Conservation (phyloP, 2,113 vertebrate genomes). For the Sander lucioperca region DNA sequence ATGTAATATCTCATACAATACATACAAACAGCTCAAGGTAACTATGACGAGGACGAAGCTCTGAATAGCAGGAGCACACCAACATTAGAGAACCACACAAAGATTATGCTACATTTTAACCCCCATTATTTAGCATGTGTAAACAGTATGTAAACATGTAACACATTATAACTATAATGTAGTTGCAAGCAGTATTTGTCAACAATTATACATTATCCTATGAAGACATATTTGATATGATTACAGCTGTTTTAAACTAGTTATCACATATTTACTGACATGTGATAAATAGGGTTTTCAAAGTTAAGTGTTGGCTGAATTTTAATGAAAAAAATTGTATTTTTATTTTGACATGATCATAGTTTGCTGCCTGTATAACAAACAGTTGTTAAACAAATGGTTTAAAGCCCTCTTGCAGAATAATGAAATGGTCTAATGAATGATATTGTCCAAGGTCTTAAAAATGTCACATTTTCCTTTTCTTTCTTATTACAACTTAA, state of each 20-base stretch:
- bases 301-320: background rate
- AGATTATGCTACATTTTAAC: background rate
- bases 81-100: background rate
- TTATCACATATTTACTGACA: background rate
- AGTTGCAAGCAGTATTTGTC: background rate
- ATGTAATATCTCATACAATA: conserved; percentile 67
- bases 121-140: background rate
- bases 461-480: conserved; percentile 5
- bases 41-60: conserved; percentile 10
- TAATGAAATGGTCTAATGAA: background rate
- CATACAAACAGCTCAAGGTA: conserved; percentile 53
- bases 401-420: background rate
- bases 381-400: background rate
- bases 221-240: background rate
- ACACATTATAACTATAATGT: background rate
- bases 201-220: no score
- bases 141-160: background rate
- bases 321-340: background rate
- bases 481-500: background rate
- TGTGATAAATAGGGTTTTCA: background rate
- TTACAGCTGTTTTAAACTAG: background rate
- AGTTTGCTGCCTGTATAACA: background rate
- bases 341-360: background rate
- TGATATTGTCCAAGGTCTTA: conserved; percentile 8
- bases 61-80: conserved; percentile 4